Conservation (phyloP, 1,140 invertebrate species). For the Hermetia illucens region DNA sequence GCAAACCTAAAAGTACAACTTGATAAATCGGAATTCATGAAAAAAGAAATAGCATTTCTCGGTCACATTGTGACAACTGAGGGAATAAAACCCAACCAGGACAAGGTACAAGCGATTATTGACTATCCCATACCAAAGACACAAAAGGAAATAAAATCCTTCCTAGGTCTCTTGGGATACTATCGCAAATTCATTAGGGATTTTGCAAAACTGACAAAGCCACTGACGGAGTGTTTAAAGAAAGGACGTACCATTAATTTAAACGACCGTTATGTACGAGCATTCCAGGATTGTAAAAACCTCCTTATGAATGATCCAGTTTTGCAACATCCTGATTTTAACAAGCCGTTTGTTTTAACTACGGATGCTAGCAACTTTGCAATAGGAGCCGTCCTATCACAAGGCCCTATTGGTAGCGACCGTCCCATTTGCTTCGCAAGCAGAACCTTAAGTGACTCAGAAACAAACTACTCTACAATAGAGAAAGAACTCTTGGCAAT, state of each 20-base stretch:
- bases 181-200: slow-evolving; percentile 12
- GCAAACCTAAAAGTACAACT: slow-evolving; percentile 10
- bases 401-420: slow-evolving; percentile 13
- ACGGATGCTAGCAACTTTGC: slow-evolving; percentile 20
- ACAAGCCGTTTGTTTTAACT: slow-evolving; percentile 17
- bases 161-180: slow-evolving; percentile 26
- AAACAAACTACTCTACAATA: slow-evolving; percentile 15
- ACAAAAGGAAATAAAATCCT: slow-evolving; percentile 25
- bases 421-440: slow-evolving; percentile 13
- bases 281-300: slow-evolving; percentile 17
- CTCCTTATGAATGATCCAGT: slow-evolving; percentile 15
- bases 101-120: slow-evolving; percentile 9
- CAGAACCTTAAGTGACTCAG: slow-evolving; percentile 11
- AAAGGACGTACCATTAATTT: slow-evolving; percentile 14
- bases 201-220: slow-evolving; percentile 16
- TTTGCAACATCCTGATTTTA: slow-evolving; percentile 21
- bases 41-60: slow-evolving; percentile 16
- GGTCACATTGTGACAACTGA: slow-evolving; percentile 16
- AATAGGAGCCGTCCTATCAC: slow-evolving; percentile 17
- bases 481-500: slow-evolving; percentile 24
- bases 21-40: slow-evolving; percentile 15
- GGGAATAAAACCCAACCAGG: slow-evolving; percentile 13
- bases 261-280: slow-evolving; percentile 9
- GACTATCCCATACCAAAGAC: slow-evolving; percentile 25
- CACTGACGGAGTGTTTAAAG: slow-evolving; percentile 11